Conservation (phyloP, 2,113 vertebrate species). For the Tetrao urogallus region DNA sequence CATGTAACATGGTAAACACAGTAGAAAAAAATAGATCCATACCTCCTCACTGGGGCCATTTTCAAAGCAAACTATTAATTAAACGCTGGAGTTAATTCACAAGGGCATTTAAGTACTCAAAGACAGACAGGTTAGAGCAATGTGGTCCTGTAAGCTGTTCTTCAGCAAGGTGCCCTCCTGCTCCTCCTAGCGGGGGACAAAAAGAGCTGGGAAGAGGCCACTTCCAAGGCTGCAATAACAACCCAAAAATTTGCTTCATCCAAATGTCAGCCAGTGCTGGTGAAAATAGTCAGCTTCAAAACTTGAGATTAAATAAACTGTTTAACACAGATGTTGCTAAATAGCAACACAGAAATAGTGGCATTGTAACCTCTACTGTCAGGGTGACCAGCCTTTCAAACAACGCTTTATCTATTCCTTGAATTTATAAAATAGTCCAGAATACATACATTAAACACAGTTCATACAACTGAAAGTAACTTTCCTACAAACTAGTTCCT, state of each 20-base stretch:
- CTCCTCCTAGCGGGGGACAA: not conserved
- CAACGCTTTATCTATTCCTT: not conserved
- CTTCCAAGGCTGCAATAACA: not conserved
- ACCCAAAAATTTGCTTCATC: not conserved
- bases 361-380: not conserved
- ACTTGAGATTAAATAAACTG: not conserved
- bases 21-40: not conserved
- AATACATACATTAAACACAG: not conserved
- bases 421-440: not conserved
- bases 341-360: not conserved
- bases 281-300: not conserved
- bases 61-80: not conserved
- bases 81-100: not conserved
- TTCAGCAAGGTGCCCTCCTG: not conserved
- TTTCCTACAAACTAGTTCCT: not conserved
- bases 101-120: not conserved
- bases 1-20: accelerated
- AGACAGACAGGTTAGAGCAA: not conserved
- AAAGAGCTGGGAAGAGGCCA: accelerated
- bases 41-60: not conserved
- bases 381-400: constrained; percentile 33
- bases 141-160: not conserved
- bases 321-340: not conserved
- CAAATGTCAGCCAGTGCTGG: not conserved
- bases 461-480: not conserved